These are phyloP conservation scores for Periophthalmus magnuspinnatus DNA, from an alignment of 2,797 vertebrate genomes.

Conservation along the genomic window DNA sequence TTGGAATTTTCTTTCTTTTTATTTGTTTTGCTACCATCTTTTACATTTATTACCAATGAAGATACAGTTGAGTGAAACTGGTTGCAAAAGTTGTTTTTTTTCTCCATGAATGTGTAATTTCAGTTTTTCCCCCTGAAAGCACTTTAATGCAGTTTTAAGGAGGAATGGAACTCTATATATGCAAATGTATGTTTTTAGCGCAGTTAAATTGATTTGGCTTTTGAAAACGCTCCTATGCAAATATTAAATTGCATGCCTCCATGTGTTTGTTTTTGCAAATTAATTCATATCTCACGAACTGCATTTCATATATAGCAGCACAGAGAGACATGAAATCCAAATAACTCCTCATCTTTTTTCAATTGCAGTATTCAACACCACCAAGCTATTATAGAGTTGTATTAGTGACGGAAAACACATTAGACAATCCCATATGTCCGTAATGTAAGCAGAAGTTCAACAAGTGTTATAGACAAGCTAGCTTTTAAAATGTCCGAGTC, in stretches of 20 bases:
- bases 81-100: no score
- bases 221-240: not conserved
- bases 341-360: not conserved
- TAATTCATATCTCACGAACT: not conserved
- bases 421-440: not conserved
- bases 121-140: no score
- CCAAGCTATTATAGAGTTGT: not conserved
- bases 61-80: no score
- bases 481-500: not conserved
- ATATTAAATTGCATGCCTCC: not conserved
- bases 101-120: no score
- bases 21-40: no score
- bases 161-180: constrained; percentile 6
- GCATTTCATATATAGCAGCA: not conserved
- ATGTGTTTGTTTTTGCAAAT: not conserved
- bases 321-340: no score
- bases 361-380: not conserved
- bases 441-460: not conserved
- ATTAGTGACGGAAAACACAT: not conserved
- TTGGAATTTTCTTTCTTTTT: no score
- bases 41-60: no score
- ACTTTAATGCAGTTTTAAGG: no score
- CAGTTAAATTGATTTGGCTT: no score
- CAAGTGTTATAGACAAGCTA: not conserved
- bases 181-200: no score